Percentiles rank a stretch among this genome's conserved stretches.
phyloP scores from a whole-genome alignment of 2,113 vertebrate genomes.

The Emydura subglobosa region DNA sequence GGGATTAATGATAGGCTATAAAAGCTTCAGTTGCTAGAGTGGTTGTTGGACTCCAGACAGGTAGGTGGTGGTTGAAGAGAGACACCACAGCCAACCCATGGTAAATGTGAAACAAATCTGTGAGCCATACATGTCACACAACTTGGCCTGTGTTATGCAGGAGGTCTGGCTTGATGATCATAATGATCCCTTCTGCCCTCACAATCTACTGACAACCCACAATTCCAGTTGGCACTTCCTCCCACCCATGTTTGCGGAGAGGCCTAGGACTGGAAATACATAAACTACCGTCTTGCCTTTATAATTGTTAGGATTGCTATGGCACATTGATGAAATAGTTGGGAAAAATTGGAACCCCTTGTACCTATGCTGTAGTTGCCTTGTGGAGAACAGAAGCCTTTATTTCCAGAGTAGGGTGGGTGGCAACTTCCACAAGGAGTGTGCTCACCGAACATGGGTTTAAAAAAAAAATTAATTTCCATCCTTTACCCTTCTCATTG shows the following conservation, averaged over 20 bases:
- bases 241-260: not conserved
- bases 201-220: not conserved
- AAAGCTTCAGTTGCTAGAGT: not conserved
- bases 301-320: not conserved
- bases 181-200: not conserved
- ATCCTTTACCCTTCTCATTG: not conserved
- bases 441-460: not conserved
- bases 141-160: not conserved
- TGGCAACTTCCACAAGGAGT: not conserved
- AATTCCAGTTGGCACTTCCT: not conserved
- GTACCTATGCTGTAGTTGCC: not conserved
- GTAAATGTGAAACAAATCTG: accelerated
- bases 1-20: not conserved
- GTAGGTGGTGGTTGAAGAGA: not conserved
- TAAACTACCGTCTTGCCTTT: not conserved
- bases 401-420: not conserved
- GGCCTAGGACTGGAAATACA: not conserved
- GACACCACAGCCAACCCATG: not conserved
- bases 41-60: constrained; percentile 7
- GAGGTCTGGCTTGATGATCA: not conserved
- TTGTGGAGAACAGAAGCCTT: not conserved
- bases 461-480: not conserved
- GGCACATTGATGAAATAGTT: not conserved
- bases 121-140: not conserved
- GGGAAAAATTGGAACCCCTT: not conserved